Conservation (phyloP, 2,888 invertebrate species). For the Drosophila pseudotalamancana region DNA sequence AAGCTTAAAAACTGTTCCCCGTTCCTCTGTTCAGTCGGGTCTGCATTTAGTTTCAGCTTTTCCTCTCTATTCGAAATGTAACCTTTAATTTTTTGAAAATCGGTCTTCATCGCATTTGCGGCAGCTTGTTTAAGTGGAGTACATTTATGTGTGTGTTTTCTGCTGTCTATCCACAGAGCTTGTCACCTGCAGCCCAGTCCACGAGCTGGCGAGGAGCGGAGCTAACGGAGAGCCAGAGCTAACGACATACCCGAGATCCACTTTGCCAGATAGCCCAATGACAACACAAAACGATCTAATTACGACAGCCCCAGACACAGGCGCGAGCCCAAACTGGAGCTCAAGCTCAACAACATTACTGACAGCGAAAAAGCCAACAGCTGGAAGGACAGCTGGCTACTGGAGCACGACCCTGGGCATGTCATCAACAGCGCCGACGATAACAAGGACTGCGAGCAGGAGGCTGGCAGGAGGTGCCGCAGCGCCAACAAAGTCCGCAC, state of each 20-base stretch:
- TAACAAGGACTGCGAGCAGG: constrained; percentile 23
- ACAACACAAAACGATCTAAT: constrained; percentile 77
- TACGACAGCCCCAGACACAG: constrained; percentile 65
- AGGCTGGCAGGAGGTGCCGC: constrained; percentile 21
- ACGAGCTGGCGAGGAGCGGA: constrained; percentile 7
- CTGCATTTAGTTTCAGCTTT: too few species aligned
- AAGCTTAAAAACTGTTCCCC: too few species aligned
- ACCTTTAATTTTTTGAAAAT: not conserved
- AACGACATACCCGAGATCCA: constrained; percentile 68
- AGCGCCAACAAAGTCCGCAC: constrained; percentile 57
- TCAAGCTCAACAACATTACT: constrained; percentile 55
- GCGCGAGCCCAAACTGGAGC: too few species aligned
- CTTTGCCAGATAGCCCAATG: constrained; percentile 73
- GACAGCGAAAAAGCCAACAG: constrained; percentile 53
- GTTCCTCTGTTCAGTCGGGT: too few species aligned
- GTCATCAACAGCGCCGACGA: constrained; percentile 63
- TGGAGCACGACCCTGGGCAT: constrained; percentile 48
- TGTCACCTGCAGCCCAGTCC: constrained; percentile 66
- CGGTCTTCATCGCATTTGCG: constrained; percentile 20
- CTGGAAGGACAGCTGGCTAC: constrained; percentile 20
- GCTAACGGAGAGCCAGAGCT: constrained; percentile 37
- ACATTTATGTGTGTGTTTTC: constrained; percentile 21
- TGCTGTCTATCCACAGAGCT: constrained; percentile 49
- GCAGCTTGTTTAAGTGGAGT: constrained; percentile 27
- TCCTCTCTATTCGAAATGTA: too few species aligned